Conservation (phyloP, 1,140 invertebrate species). For the Parasteatoda tepidariorum region DNA sequence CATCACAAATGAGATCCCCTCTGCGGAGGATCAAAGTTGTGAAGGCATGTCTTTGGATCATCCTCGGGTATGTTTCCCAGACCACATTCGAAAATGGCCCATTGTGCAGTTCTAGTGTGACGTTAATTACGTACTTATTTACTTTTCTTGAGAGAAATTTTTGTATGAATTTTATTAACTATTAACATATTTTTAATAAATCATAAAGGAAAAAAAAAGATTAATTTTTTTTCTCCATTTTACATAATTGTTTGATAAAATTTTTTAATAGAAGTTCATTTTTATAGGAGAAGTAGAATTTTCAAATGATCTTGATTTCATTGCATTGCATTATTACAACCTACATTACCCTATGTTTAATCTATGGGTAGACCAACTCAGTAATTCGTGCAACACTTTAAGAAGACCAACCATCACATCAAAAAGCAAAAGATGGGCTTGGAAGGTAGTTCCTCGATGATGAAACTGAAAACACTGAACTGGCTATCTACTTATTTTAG, state of each 20-base stretch:
- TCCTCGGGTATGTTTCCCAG: too few relatives aligned
- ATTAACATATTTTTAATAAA: background rate
- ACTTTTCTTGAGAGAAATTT: background rate
- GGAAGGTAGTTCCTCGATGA: slow-evolving; percentile 14
- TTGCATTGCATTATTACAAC: slow-evolving; percentile 27
- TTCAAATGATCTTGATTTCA: background rate
- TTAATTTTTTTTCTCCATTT: background rate
- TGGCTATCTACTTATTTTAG: too few relatives aligned
- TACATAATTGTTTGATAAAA: too few relatives aligned
- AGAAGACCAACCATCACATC: background rate
- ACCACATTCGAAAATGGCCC: background rate
- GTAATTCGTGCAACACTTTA: background rate
- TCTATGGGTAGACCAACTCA: slow-evolving; percentile 18
- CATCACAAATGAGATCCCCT: too few relatives aligned
- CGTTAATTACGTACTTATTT: background rate
- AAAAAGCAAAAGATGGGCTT: slow-evolving; percentile 2
- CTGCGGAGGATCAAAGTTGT: too few relatives aligned
- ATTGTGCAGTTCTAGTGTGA: too few relatives aligned
- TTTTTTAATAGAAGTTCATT: too few relatives aligned
- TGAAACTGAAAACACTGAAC: background rate
- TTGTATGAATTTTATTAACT: background rate
- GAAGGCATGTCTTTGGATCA: too few relatives aligned
- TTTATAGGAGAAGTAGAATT: slow-evolving; percentile 29
- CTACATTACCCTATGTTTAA: slow-evolving; percentile 33
- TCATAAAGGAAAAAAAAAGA: too few relatives aligned